These are phyloP conservation scores for Litoditis marina DNA, from an alignment of 2,888 invertebrate species.

Conservation along the genomic window DNA sequence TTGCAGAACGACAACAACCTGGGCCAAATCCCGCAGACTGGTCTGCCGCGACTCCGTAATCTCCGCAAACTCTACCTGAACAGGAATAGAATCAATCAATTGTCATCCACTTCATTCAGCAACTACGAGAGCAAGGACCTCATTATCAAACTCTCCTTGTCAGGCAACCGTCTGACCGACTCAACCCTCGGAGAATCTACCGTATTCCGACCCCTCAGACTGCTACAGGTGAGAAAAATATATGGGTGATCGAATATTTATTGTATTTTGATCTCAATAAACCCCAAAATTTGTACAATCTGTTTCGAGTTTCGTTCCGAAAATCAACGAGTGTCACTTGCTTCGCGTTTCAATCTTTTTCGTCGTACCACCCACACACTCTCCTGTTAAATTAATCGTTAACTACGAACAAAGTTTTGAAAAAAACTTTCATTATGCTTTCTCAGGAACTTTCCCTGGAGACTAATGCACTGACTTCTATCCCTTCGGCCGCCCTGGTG, in stretches of 20 bases:
- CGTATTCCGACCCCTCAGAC: conserved; percentile 56
- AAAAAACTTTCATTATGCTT: no score
- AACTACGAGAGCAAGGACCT: conserved; percentile 50
- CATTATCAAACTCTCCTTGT: conserved; percentile 57
- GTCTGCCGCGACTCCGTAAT: conserved; percentile 51
- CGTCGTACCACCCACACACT: no score
- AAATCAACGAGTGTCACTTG: no score
- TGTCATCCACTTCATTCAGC: conserved; percentile 47
- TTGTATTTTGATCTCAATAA: no score
- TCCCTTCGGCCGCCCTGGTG: conserved; percentile 57
- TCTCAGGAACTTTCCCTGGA: conserved; percentile 59
- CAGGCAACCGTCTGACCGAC: conserved; percentile 58
- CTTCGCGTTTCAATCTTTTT: no score
- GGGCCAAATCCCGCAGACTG: conserved; percentile 52
- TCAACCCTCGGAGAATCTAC: conserved; percentile 47
- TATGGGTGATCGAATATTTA: no score
- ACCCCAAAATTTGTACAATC: no score
- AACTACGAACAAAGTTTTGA: no score
- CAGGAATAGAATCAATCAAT: conserved; percentile 51
- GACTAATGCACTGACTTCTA: conserved; percentile 54
- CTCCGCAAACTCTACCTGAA: conserved; percentile 60
- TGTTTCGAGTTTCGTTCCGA: no score
- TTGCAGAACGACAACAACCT: conserved; percentile 56
- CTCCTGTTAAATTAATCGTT: no score
- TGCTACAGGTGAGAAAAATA: conserved; percentile 55